These are phyloP conservation scores for Rhopalosiphum nymphaeae DNA, from an alignment of 2,888 invertebrate genomes.

Conservation along the genomic window DNA sequence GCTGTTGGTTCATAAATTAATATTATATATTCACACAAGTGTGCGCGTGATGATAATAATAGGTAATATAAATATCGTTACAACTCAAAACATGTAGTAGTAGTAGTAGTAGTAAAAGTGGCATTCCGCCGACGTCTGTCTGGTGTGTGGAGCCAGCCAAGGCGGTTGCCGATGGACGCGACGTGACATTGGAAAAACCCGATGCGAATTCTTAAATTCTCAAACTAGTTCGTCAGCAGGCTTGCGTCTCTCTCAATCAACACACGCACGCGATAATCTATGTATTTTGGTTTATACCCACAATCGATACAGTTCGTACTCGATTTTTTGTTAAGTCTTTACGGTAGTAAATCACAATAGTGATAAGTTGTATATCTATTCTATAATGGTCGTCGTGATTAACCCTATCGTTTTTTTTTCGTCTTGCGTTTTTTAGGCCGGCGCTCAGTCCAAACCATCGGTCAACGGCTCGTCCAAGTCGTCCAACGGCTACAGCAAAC, in stretches of 20 bases:
- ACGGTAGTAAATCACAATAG: neutral
- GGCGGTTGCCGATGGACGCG: constrained; percentile 15
- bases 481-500: constrained; percentile 67
- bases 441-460: constrained; percentile 21
- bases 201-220: constrained; percentile 46
- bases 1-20: neutral
- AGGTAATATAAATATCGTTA: neutral
- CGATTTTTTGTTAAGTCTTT: neutral
- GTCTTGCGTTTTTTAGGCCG: neutral
- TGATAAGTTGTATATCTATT: neutral
- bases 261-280: neutral
- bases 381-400: neutral
- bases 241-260: neutral
- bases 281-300: too few species aligned
- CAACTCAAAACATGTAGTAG: neutral
- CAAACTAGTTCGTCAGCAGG: constrained; percentile 35
- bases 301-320: neutral
- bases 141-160: neutral
- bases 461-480: constrained; percentile 44
- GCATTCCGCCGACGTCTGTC: constrained; percentile 1
- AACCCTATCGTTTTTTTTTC: neutral
- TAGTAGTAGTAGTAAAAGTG: neutral
- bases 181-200: constrained; percentile 54
- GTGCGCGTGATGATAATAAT: neutral
- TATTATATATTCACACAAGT: neutral